phyloP scores from a whole-genome alignment of 2,888 invertebrate genomes.

The Charanyca ferruginea region DNA sequence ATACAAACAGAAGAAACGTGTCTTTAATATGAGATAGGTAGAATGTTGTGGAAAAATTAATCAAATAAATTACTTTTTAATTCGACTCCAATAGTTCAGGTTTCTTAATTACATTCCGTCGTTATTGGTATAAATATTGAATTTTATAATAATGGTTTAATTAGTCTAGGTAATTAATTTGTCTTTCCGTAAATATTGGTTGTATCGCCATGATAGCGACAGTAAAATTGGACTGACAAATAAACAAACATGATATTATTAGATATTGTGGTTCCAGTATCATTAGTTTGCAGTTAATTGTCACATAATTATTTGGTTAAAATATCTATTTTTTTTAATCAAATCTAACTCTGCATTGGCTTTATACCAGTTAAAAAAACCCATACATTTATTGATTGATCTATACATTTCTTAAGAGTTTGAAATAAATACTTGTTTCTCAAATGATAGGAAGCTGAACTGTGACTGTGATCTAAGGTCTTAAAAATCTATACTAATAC shows the following conservation, averaged over 20 bases:
- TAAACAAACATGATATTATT: slow-evolving; percentile 4
- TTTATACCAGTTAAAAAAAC: no score
- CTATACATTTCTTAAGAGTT: no score
- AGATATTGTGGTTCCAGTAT: neutral
- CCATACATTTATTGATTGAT: no score
- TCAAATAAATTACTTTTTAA: slow-evolving; percentile 28
- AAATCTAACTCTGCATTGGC: neutral
- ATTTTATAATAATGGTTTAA: neutral
- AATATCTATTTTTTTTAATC: neutral
- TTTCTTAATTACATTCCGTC: slow-evolving; percentile 12
- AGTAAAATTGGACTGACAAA: neutral
- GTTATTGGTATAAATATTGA: slow-evolving; percentile 41
- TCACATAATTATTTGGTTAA: neutral
- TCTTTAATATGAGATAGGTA: neutral
- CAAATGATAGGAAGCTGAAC: no score
- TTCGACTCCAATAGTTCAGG: slow-evolving; percentile 18
- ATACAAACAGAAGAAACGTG: neutral
- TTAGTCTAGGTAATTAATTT: neutral
- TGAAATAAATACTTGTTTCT: no score
- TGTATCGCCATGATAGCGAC: neutral
- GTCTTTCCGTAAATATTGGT: neutral
- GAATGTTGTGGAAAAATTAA: slow-evolving; percentile 17
- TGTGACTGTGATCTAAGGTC: no score
- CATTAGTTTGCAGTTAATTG: neutral
- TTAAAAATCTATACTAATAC: no score